Conservation (phyloP, 2,113 vertebrate species). For the Rhynchopsitta pachyrhyncha region DNA sequence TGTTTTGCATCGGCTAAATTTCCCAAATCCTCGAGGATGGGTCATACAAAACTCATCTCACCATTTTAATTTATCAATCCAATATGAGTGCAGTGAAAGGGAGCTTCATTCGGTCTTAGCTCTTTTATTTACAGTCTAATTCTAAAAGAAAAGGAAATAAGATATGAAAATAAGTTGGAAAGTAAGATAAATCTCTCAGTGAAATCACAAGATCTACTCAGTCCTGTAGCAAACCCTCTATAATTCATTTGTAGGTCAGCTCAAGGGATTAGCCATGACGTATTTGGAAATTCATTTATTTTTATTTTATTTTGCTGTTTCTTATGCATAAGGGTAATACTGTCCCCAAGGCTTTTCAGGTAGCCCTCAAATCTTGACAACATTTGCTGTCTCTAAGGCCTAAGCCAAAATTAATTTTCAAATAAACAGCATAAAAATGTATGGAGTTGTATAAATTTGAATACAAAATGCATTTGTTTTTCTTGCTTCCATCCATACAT, state of each 20-base stretch:
- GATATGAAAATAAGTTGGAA: constrained; percentile 97
- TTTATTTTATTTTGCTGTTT: constrained; percentile 91
- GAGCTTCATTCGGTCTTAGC: constrained; percentile 77
- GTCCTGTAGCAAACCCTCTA: constrained; percentile 81
- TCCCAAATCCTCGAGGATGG: constrained; percentile 99
- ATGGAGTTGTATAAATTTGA: constrained; percentile 89
- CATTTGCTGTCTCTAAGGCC: constrained; percentile 86
- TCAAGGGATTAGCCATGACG: constrained; percentile 87
- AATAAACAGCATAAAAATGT: constrained; percentile 90
- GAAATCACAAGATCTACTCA: constrained; percentile 86
- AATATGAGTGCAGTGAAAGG: constrained; percentile 81
- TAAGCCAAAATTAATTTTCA: constrained; percentile 89
- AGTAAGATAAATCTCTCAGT: constrained; percentile 93
- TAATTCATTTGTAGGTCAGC: constrained; percentile 85
- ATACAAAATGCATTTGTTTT: constrained; percentile 87
- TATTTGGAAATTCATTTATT: constrained; percentile 95
- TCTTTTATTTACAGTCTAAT: constrained; percentile 96
- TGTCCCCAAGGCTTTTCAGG: constrained; percentile 89
- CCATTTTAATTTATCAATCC: constrained; percentile 95
- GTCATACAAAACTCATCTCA: constrained; percentile 89
- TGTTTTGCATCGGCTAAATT: constrained; percentile 99
- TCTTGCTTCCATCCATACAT: constrained; percentile 77
- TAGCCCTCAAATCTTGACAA: constrained; percentile 90
- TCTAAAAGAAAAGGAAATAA: constrained; percentile 94
- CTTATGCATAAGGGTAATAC: constrained; percentile 91